A percentile compares a stretch with the other conserved stretches of the same genome.
Conservation (phyloP, 2,113 vertebrate species). For the Bubo blakistoni region DNA sequence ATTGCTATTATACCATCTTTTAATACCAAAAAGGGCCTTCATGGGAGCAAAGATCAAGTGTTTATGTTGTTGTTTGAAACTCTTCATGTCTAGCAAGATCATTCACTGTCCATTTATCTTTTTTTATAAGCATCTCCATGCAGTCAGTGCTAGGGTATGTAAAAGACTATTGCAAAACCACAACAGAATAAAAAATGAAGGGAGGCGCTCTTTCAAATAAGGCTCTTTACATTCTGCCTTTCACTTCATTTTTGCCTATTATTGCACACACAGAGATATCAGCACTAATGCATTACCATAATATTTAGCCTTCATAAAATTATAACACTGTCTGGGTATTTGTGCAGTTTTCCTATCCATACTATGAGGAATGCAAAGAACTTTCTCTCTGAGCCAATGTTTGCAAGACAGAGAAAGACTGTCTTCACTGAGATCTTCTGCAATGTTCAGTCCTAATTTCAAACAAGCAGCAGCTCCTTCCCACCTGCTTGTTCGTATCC, state of each 20-base stretch:
- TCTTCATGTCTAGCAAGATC: neutral
- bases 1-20: neutral
- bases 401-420: neutral
- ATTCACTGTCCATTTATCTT: neutral
- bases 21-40: neutral
- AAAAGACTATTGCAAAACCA: neutral
- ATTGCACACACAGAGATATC: neutral
- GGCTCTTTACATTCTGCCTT: neutral
- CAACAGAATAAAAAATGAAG: neutral
- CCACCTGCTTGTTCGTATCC: neutral
- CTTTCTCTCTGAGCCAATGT: neutral
- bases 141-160: neutral
- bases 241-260: neutral
- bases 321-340: accelerated
- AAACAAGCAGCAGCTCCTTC: neutral
- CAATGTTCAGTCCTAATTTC: neutral
- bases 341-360: neutral
- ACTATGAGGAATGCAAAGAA: neutral
- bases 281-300: neutral
- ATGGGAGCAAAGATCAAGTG: neutral
- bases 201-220: neutral
- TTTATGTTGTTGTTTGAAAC: neutral
- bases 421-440: neutral
- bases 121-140: neutral
- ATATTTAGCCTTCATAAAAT: neutral